Evolutionary conservation across 2,888 invertebrate species (phyloP).

Genomic region (Tetanocera ferruginea): DNA sequence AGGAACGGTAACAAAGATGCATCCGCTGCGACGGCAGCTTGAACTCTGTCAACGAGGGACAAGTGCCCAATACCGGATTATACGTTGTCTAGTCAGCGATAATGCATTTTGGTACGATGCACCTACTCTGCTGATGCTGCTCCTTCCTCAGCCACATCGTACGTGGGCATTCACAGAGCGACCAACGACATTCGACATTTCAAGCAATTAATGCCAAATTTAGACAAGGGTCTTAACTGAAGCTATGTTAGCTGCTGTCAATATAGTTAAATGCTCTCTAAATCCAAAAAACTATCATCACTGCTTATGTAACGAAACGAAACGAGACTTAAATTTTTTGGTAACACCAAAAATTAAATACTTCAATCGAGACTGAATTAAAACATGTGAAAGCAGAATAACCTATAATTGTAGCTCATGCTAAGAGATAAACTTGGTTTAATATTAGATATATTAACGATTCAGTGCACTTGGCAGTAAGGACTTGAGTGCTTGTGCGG

Average conservation of each 20-base stretch:
- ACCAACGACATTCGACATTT: conserved; percentile 49
- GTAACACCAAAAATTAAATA: neutral
- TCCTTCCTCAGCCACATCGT: conserved; percentile 29
- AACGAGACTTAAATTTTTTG: neutral
- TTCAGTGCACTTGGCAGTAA: too few species aligned
- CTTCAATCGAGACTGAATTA: neutral
- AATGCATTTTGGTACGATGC: conserved; percentile 11
- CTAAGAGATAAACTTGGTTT: too few species aligned
- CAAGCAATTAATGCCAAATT: conserved; percentile 57
- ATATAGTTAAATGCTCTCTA: neutral
- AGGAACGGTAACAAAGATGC: conserved; percentile 20
- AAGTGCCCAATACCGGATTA: neutral
- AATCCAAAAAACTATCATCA: neutral
- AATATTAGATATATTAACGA: too few species aligned
- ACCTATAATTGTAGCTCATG: conserved; percentile 11
- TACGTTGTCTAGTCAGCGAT: neutral
- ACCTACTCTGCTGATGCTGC: conserved; percentile 4
- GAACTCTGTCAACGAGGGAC: conserved; percentile 28
- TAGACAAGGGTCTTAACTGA: conserved; percentile 44
- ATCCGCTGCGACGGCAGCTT: neutral
- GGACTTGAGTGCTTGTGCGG: too few species aligned
- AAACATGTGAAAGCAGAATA: neutral
- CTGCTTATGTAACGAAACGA: too few species aligned
- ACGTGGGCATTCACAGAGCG: conserved; percentile 40
- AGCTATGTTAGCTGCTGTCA: neutral